Evolutionary conservation across 23 tunicate genomes (phyloP).

Genomic region (Ascidia mentula): DNA sequence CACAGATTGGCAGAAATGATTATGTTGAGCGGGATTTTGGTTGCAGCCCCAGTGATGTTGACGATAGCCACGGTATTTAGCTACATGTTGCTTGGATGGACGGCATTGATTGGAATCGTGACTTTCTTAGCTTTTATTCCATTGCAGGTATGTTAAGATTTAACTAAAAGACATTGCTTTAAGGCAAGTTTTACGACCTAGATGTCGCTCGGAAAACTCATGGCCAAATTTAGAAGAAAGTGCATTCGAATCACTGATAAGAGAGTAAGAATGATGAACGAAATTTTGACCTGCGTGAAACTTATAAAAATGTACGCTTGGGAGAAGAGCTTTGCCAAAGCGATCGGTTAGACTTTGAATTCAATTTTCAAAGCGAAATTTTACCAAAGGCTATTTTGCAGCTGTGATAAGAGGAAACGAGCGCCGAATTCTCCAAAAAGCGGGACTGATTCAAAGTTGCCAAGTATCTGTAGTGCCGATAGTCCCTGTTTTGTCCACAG

Average conservation of each 20-base stretch:
- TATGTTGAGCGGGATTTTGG: conserved; percentile 50
- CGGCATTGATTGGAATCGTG: conserved; percentile 60
- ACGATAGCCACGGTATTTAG: conserved; percentile 38
- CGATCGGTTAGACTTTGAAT: conserved; percentile 45
- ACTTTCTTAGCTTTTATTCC: conserved; percentile 56
- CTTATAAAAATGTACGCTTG: conserved; percentile 95
- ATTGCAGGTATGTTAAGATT: conserved; percentile 30
- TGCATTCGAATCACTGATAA: conserved; percentile 56
- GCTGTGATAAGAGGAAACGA: conserved; percentile 59
- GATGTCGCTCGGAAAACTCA: conserved; percentile 48
- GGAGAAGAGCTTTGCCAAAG: conserved; percentile 80
- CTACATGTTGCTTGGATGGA: conserved; percentile 69
- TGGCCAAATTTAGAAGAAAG: conserved; percentile 56
- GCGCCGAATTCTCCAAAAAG: conserved; percentile 52
- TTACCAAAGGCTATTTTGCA: too few species aligned
- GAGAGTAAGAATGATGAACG: conserved; percentile 94
- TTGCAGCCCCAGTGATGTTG: conserved; percentile 51
- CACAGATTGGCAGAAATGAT: conserved; percentile 67
- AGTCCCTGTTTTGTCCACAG: conserved; percentile 70
- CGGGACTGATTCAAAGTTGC: conserved; percentile 63
- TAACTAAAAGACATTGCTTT: not conserved
- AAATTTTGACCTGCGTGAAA: conserved; percentile 78
- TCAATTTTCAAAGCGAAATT: not conserved
- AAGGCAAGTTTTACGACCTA: not conserved
- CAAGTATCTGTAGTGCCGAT: conserved; percentile 55